Conservation (phyloP, 1,140 invertebrate genomes). For the Fopius arisanus region DNA sequence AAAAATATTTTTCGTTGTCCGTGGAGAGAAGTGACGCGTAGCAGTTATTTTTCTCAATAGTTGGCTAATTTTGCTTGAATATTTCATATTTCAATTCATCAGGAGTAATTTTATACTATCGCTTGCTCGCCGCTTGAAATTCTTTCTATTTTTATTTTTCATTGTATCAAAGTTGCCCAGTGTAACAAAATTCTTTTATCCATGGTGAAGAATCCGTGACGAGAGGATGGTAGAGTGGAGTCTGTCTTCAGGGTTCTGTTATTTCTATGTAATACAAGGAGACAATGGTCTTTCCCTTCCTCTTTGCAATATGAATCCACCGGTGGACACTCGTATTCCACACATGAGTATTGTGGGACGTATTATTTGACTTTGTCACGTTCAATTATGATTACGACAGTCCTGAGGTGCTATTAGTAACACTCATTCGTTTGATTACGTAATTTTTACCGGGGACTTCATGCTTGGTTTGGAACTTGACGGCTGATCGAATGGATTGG, state of each 20-base stretch:
- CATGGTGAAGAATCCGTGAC: not conserved
- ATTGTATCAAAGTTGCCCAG: not conserved
- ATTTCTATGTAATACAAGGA: slow-evolving; percentile 54
- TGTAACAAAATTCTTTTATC: not conserved
- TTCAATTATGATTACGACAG: slow-evolving; percentile 26
- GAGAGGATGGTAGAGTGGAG: not conserved
- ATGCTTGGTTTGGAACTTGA: not conserved
- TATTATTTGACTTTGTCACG: slow-evolving; percentile 40
- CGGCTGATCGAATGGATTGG: not conserved
- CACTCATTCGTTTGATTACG: slow-evolving; percentile 14
- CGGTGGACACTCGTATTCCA: slow-evolving; percentile 50
- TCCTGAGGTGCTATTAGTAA: slow-evolving; percentile 27
- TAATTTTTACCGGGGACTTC: slow-evolving; percentile 3
- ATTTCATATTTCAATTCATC: too few relatives aligned
- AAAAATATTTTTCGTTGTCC: not conserved
- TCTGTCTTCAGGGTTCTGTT: not conserved
- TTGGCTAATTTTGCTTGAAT: too few relatives aligned
- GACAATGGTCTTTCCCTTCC: slow-evolving; percentile 49
- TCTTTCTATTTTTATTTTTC: not conserved
- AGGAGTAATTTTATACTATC: too few relatives aligned
- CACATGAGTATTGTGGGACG: slow-evolving; percentile 30
- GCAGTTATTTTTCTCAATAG: too few relatives aligned
- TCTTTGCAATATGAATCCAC: slow-evolving; percentile 49
- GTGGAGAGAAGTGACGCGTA: too few relatives aligned
- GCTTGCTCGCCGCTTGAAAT: too few relatives aligned